Evolutionary conservation across 2,888 invertebrate genomes (phyloP), one percentile per base, ranked within the genome.

Genomic region (Amiota communis): DNA sequence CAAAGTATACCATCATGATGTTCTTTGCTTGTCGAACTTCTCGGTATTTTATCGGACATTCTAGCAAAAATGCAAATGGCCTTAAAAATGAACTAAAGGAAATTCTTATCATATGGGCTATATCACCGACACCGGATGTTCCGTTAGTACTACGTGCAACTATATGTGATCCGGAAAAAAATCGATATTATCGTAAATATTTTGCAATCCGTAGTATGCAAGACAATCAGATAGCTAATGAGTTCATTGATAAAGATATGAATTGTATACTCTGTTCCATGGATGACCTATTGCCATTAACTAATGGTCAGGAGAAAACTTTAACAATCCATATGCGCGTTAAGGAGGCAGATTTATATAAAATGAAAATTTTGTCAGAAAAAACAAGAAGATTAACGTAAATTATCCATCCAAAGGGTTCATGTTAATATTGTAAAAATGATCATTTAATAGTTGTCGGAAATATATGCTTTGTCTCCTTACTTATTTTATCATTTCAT

Each of bases 81-180:
- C 2, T 36, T 36, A 6, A 36, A 36, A 2, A 2, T 0, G 6
- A 36, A 36, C n/a, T 63, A 1, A 63, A 63, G 63, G 63, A 63
- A n/a, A 11, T 63, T 11, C 46, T 63, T n/a, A n/a, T 63, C n/a
- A 63, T 63, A 23, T 63, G 63, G 63, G 46, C 36, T 12, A 13
- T 36, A 6, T 12, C 63, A 46, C 63, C 63, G n/a, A 63, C 63
- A 13, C n/a, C 63, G 8, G 36, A 63, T 3, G n/a, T 13, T 9
- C 63, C 63, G 12, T n/a, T 36, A 1, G 8, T 13, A 63, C 13
- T 63, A 3, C 12, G 13, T 13, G 36, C 2, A 23, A 23, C 9
- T 36, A 63, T 63, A 10, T n/a, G 12, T 36, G 63, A 63, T 63
- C 11, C 46, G 4, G 1, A 9, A n/a, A 12, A n/a, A 2, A 17